These are phyloP conservation scores for Sesamia nonagrioides DNA, from an alignment of 1,140 invertebrate species.

Conservation along the genomic window DNA sequence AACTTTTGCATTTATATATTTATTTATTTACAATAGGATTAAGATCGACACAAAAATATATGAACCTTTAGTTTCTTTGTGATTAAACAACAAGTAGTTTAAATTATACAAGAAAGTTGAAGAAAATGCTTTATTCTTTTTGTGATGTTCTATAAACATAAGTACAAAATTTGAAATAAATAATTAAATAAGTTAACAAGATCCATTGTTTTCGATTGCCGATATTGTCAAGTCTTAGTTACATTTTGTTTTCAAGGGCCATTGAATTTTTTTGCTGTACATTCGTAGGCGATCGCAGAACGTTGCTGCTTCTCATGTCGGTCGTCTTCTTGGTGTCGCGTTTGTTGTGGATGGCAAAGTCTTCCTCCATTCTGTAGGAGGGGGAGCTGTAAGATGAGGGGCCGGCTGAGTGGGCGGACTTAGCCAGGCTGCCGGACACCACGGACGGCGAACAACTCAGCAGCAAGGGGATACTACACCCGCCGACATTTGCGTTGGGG, in stretches of 20 bases:
- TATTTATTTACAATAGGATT: too few relatives aligned
- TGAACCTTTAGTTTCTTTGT: too few relatives aligned
- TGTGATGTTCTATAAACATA: slow-evolving; percentile 60
- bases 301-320: slow-evolving; percentile 48
- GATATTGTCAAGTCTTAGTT: slow-evolving; percentile 15
- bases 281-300: slow-evolving; percentile 47
- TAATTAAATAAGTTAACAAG: slow-evolving; percentile 1
- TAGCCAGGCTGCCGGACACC: slow-evolving; percentile 74
- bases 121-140: slow-evolving; percentile 54
- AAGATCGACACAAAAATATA: too few relatives aligned
- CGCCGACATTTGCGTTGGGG: slow-evolving; percentile 72
- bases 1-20: too few relatives aligned
- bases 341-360: slow-evolving; percentile 70
- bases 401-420: slow-evolving; percentile 58
- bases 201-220: neutral
- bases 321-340: slow-evolving; percentile 65
- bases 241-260: slow-evolving; percentile 56
- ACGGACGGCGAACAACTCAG: slow-evolving; percentile 79
- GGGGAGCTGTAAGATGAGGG: slow-evolving; percentile 54
- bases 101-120: slow-evolving; percentile 18
- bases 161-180: slow-evolving; percentile 34
- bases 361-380: slow-evolving; percentile 68
- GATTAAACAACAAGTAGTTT: neutral
- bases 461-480: slow-evolving; percentile 75
- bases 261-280: slow-evolving; percentile 54